Conservation (phyloP, 2,113 vertebrate genomes). For the Oncorhynchus nerka region DNA sequence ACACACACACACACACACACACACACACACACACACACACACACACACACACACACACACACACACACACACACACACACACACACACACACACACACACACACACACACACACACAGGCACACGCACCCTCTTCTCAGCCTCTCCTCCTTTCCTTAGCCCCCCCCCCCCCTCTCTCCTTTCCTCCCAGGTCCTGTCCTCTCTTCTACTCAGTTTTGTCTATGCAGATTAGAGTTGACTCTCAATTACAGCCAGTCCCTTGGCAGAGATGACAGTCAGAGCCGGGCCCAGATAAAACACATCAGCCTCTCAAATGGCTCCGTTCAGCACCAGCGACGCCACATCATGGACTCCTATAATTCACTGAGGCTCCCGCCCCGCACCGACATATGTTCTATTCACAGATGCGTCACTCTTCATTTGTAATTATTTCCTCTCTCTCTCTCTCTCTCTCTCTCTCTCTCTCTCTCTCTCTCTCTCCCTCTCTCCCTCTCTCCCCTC, state of each 20-base stretch:
- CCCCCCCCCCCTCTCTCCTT: not conserved
- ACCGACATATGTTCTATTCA: conserved; percentile 95
- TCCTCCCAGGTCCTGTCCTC: conserved; percentile 13
- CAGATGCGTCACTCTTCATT: conserved; percentile 91
- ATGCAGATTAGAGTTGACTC: conserved; percentile 90
- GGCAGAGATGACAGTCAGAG: conserved; percentile 83
- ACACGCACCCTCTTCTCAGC: not conserved
- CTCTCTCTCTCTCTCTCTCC: not conserved
- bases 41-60: no score
- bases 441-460: not conserved
- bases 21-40: no score
- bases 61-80: no score
- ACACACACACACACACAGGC: no score
- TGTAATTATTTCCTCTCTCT: conserved; percentile 75
- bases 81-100: no score
- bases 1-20: no score
- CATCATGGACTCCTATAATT: conserved; percentile 71
- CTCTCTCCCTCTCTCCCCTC: no score
- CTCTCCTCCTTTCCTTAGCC: not conserved
- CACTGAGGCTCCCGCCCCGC: conserved; percentile 70
- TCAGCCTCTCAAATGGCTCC: conserved; percentile 93
- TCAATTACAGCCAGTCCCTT: conserved; percentile 88
- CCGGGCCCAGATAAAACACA: conserved; percentile 89
- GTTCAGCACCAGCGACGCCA: conserved; percentile 91
- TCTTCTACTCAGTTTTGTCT: conserved; percentile 64